Conservation (phyloP, 2,888 invertebrate species). For the Drosophila mercatorum region DNA sequence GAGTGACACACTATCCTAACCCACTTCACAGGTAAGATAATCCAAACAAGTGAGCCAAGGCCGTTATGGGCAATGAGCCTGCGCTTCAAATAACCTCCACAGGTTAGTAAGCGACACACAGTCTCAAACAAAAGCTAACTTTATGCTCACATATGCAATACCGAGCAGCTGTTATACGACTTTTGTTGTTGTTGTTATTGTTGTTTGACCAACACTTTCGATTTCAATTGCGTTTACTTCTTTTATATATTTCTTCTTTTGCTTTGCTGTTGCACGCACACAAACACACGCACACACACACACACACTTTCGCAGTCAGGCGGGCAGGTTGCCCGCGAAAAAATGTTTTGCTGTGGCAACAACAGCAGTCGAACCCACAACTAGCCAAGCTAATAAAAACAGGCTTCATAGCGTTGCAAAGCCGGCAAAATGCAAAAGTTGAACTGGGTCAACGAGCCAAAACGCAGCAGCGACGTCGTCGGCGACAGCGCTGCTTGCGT, state of each 20-base stretch:
- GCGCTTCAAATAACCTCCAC: slow-evolving; percentile 58
- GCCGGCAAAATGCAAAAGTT: slow-evolving; percentile 83
- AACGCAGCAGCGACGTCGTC: slow-evolving; percentile 59
- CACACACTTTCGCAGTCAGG: slow-evolving; percentile 14
- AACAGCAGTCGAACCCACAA: slow-evolving; percentile 52
- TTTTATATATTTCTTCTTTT: slow-evolving; percentile 52
- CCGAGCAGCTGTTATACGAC: slow-evolving; percentile 53
- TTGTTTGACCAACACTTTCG: slow-evolving; percentile 73
- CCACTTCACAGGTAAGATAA: slow-evolving; percentile 48
- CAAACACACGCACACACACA: slow-evolving; percentile 28
- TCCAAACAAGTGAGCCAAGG: slow-evolving; percentile 63
- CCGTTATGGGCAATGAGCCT: slow-evolving; percentile 71
- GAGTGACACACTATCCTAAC: slow-evolving; percentile 32
- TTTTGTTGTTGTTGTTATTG: slow-evolving; percentile 32
- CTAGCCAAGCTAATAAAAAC: slow-evolving; percentile 80
- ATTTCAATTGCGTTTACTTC: slow-evolving; percentile 79
- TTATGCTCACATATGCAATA: slow-evolving; percentile 52
- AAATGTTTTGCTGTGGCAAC: slow-evolving; percentile 45
- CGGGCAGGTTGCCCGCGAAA: slow-evolving; percentile 69
- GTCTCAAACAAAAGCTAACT: slow-evolving; percentile 41
- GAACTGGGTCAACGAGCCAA: slow-evolving; percentile 84
- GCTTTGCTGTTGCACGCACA: slow-evolving; percentile 35
- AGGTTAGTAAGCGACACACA: neutral
- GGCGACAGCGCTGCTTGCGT: slow-evolving; percentile 32
- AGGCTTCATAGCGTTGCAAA: slow-evolving; percentile 63